Evolutionary conservation across 1,140 invertebrate genomes (phyloP).

Genomic region (Ptiloglossa arizonensis): DNA sequence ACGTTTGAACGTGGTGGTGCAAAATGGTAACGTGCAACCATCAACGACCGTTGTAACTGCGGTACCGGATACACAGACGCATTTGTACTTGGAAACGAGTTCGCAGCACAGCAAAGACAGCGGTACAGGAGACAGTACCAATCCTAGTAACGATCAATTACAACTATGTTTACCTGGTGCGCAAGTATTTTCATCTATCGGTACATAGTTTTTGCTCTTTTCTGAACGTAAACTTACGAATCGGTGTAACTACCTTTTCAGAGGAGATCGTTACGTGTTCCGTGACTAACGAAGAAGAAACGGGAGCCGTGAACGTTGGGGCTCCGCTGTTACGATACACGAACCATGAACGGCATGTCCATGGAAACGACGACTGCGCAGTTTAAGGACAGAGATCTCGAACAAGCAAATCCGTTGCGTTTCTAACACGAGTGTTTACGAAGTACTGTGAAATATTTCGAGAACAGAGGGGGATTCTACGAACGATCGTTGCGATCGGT

Average conservation of each 20-base stretch:
- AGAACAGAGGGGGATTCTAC: neutral
- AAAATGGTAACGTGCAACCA: slow-evolving; percentile 57
- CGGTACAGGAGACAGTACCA: slow-evolving; percentile 84
- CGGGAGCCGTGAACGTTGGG: slow-evolving; percentile 65
- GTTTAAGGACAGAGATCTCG: slow-evolving; percentile 52
- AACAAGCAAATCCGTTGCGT: neutral
- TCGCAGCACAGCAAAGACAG: slow-evolving; percentile 84
- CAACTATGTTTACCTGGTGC: slow-evolving; percentile 78
- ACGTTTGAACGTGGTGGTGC: slow-evolving; percentile 79
- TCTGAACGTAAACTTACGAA: neutral
- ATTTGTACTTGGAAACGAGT: slow-evolving; percentile 78
- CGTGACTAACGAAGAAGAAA: slow-evolving; percentile 75
- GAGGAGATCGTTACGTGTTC: slow-evolving; percentile 72
- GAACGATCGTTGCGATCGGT: neutral
- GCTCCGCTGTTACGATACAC: slow-evolving; percentile 77
- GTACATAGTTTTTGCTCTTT: neutral
- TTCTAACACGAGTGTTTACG: neutral
- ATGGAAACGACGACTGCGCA: slow-evolving; percentile 57
- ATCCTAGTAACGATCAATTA: slow-evolving; percentile 83
- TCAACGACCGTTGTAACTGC: slow-evolving; percentile 38
- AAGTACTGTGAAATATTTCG: neutral
- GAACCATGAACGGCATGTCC: slow-evolving; percentile 77
- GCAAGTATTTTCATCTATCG: neutral
- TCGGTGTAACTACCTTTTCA: slow-evolving; percentile 45
- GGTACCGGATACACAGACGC: slow-evolving; percentile 71